Conservation (phyloP, 1,140 invertebrate species). For the Vanessa atalanta region DNA sequence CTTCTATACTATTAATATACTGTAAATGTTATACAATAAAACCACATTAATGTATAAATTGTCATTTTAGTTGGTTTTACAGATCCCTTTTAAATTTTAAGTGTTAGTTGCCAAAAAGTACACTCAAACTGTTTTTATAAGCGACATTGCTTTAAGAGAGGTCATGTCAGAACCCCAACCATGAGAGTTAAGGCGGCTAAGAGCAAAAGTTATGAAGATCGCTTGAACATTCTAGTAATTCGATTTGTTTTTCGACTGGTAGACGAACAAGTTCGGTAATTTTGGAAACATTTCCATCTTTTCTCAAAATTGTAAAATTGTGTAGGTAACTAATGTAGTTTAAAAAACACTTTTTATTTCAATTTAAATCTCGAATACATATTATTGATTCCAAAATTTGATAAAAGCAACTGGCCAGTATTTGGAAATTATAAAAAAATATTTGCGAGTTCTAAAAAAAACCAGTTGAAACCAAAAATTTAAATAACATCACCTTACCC, state of each 20-base stretch:
- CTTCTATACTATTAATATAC: no score
- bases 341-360: not conserved
- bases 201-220: slow-evolving; percentile 31
- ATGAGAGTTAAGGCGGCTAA: slow-evolving; percentile 24
- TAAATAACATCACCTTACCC: not conserved
- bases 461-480: not conserved
- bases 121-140: slow-evolving; percentile 17
- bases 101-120: slow-evolving; percentile 16
- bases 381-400: no score
- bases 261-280: slow-evolving; percentile 6
- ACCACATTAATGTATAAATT: no score
- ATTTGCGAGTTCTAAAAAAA: not conserved
- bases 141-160: slow-evolving; percentile 21
- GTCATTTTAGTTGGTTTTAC: not conserved
- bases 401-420: not conserved
- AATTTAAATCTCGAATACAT: no score
- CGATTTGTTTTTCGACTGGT: slow-evolving; percentile 23
- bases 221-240: slow-evolving; percentile 17
- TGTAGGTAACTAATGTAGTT: not conserved
- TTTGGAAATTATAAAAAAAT: not conserved
- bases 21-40: no score
- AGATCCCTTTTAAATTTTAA: not conserved
- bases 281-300: not conserved
- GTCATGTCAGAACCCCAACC: slow-evolving; percentile 11
- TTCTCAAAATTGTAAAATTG: not conserved